Evolutionary conservation across 2,797 vertebrate species (phyloP).

Genomic region (Danio kyathit): DNA sequence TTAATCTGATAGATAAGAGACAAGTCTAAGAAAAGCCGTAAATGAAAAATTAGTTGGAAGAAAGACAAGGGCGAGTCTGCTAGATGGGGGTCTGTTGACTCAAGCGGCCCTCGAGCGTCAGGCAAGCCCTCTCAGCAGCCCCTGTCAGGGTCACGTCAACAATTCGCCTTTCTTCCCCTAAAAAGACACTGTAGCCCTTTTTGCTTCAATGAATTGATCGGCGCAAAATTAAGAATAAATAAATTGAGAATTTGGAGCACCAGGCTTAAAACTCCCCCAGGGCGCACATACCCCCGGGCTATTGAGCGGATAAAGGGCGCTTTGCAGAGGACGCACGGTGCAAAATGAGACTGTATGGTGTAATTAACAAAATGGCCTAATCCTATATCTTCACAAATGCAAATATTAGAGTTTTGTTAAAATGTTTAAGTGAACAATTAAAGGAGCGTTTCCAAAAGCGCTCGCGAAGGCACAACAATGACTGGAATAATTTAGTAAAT

Average conservation of each 20-base stretch:
- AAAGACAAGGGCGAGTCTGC: conserved; percentile 99
- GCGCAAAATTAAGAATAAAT: conserved; percentile 99
- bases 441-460: conserved; percentile 94
- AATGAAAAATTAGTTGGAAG: conserved; percentile 99
- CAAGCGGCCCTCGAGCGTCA: conserved; percentile 96
- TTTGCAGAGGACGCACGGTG: conserved; percentile 92
- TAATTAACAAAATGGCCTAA: conserved; percentile 99
- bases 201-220: conserved; percentile 99
- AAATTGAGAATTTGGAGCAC: conserved; percentile 99
- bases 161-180: conserved; percentile 99
- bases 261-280: conserved; percentile 96
- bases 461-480: conserved; percentile 86
- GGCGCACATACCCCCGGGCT: conserved; percentile 96
- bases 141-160: conserved; percentile 99
- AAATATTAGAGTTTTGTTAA: conserved; percentile 99
- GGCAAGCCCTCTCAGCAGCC: conserved; percentile 96
- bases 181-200: conserved; percentile 99
- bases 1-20: conserved; percentile 99
- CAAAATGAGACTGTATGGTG: conserved; percentile 94
- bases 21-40: conserved; percentile 99
- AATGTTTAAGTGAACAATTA: conserved; percentile 99
- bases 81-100: conserved; percentile 99
- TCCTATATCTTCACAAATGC: conserved; percentile 99
- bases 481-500: conserved; percentile 90
- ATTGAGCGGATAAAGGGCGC: conserved; percentile 95